Evolutionary conservation across 1,140 invertebrate genomes (phyloP).

Genomic region (Zaprionus camerounensis): DNA sequence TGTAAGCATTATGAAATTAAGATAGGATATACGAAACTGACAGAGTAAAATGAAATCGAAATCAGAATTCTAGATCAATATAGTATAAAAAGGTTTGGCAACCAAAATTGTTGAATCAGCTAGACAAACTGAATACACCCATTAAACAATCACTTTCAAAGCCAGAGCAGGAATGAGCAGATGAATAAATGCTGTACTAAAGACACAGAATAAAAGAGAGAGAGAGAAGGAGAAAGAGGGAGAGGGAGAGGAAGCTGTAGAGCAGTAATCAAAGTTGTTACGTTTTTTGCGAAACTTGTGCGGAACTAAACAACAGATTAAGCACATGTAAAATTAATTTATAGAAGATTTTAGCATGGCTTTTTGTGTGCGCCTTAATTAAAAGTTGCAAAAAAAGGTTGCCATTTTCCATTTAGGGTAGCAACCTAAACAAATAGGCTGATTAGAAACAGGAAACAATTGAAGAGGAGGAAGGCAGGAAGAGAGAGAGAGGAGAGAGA

Average conservation of each 20-base stretch:
- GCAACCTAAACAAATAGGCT: constrained; percentile 72
- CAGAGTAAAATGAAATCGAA: too few species aligned
- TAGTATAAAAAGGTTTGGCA: too few species aligned
- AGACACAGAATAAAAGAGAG: background rate
- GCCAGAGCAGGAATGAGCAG: too few species aligned
- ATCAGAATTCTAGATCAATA: too few species aligned
- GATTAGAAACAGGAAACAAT: constrained; percentile 61
- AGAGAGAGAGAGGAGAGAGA: constrained; percentile 23
- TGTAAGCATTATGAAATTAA: too few species aligned
- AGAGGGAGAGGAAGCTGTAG: background rate
- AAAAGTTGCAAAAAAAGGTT: constrained; percentile 46
- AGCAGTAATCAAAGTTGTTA: constrained; percentile 13
- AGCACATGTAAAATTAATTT: constrained; percentile 17
- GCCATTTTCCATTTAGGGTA: constrained; percentile 40
- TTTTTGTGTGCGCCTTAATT: constrained; percentile 53
- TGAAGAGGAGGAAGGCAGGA: constrained; percentile 14
- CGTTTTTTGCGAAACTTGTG: constrained; percentile 2
- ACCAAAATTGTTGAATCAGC: too few species aligned
- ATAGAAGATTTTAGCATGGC: constrained; percentile 12
- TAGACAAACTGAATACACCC: too few species aligned
- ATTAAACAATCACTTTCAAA: too few species aligned
- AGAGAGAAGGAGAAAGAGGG: background rate
- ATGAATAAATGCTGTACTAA: background rate
- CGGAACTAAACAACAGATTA: constrained; percentile 20
- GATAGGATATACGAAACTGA: too few species aligned